phyloP scores from a whole-genome alignment of 2,113 vertebrate genomes.

The Actenoides hombroni region DNA sequence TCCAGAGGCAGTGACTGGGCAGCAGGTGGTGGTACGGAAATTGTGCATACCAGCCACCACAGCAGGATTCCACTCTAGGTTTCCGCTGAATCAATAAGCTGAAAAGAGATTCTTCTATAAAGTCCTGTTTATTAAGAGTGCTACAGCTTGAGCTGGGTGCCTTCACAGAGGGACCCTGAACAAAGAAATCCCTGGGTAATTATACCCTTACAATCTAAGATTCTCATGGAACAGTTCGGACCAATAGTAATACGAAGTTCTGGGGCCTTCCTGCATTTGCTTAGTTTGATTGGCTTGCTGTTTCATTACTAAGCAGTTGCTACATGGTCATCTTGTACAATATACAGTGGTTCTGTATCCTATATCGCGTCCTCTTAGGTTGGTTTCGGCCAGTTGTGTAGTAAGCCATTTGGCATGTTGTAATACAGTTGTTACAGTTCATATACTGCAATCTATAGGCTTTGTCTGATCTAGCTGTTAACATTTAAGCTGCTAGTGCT shows the following conservation, averaged over 20 bases:
- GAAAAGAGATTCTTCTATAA: background rate
- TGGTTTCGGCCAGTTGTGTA: background rate
- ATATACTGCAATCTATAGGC: background rate
- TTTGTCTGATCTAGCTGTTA: background rate
- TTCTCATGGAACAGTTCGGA: background rate
- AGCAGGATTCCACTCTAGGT: fast-evolving
- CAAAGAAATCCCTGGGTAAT: background rate
- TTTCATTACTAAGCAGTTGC: background rate
- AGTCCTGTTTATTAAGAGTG: background rate
- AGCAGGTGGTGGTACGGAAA: conserved; percentile 24
- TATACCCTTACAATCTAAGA: background rate
- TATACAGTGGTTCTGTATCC: background rate
- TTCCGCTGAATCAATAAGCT: fast-evolving
- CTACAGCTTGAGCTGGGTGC: background rate
- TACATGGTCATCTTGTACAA: background rate
- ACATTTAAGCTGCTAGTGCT: background rate
- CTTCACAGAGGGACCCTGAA: background rate
- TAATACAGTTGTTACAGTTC: background rate
- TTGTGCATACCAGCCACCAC: fast-evolving
- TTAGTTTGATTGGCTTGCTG: background rate
- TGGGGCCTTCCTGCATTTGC: background rate
- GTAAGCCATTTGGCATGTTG: fast-evolving
- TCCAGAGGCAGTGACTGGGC: background rate
- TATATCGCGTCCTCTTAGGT: background rate
- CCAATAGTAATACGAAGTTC: background rate